Percentiles rank a stretch among this genome's conserved stretches.
These are phyloP conservation scores for Benthosema pterotum DNA, from an alignment of 2,797 vertebrate genomes.

Conservation along the genomic window DNA sequence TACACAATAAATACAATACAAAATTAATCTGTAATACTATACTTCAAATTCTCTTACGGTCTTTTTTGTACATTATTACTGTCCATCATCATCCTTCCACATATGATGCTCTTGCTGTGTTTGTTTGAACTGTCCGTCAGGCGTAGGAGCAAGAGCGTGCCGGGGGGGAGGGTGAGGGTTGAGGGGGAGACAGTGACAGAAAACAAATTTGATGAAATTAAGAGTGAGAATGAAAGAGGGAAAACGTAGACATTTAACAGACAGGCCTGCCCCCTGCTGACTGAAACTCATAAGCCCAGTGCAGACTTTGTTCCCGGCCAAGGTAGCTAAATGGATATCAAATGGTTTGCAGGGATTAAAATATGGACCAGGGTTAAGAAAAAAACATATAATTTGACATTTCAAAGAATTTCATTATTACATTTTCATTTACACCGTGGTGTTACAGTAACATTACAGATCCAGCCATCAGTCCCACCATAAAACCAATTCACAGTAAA, in stretches of 20 bases:
- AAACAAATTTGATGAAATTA: constrained; percentile 19
- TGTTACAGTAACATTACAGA: constrained; percentile 19
- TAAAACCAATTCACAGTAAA: constrained; percentile 21
- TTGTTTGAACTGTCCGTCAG: constrained; percentile 80
- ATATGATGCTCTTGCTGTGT: constrained; percentile 79
- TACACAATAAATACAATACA: constrained; percentile 99
- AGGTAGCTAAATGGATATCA: constrained; percentile 1
- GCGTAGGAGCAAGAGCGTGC: constrained; percentile 36
- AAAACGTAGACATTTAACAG: constrained; percentile 41
- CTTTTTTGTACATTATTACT: constrained; percentile 84
- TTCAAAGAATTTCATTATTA: constrained; percentile 22
- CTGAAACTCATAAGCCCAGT: constrained; percentile 58
- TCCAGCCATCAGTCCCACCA: constrained; percentile 30
- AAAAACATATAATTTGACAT: constrained; percentile 2
- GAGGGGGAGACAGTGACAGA: constrained; percentile 45
- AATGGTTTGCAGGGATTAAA: constrained; percentile 19
- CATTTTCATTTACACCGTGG: constrained; percentile 49
- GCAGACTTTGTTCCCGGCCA: constrained; percentile 13
- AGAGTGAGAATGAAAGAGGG: constrained; percentile 27
- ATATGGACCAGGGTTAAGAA: constrained; percentile 36
- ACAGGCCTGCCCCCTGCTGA: constrained; percentile 69
- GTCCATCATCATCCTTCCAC: constrained; percentile 72
- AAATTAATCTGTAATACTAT: constrained; percentile 99
- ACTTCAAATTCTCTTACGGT: constrained; percentile 89
- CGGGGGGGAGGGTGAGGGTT: constrained; percentile 11